These are phyloP conservation scores for Isurus oxyrinchus DNA, from an alignment of 2,113 vertebrate genomes.

Conservation along the genomic window DNA sequence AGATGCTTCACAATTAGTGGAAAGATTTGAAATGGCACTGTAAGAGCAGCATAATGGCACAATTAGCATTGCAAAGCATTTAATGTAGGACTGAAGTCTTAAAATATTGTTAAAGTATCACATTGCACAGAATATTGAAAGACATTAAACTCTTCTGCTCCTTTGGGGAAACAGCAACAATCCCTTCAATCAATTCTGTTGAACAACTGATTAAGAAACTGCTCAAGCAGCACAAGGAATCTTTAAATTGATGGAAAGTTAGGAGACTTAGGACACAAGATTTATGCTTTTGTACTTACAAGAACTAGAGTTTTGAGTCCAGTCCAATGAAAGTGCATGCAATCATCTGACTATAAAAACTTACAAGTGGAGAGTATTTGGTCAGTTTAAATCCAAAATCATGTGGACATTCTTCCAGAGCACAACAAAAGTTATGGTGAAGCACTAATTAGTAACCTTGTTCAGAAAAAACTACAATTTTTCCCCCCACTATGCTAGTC, in stretches of 20 bases:
- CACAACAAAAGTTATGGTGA: background rate
- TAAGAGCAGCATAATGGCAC: background rate
- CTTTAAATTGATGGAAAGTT: background rate
- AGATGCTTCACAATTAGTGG: background rate
- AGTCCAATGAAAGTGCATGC: background rate
- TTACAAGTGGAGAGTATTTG: background rate
- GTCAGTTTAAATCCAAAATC: background rate
- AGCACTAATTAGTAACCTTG: background rate
- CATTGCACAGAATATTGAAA: background rate
- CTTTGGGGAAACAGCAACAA: background rate
- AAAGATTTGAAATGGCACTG: background rate
- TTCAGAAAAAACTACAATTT: background rate
- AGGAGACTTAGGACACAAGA: background rate
- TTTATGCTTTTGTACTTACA: background rate
- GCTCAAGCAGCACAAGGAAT: background rate
- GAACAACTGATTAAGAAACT: background rate
- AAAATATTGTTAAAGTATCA: background rate
- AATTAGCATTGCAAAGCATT: background rate
- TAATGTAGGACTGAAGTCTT: background rate
- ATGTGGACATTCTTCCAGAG: too few species aligned
- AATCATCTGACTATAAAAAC: background rate
- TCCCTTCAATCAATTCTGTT: background rate
- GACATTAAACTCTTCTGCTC: background rate
- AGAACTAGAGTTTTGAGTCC: background rate
- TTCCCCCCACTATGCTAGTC: background rate